Evolutionary conservation across 1,140 invertebrate genomes (phyloP).

Genomic region (Atta texana): DNA sequence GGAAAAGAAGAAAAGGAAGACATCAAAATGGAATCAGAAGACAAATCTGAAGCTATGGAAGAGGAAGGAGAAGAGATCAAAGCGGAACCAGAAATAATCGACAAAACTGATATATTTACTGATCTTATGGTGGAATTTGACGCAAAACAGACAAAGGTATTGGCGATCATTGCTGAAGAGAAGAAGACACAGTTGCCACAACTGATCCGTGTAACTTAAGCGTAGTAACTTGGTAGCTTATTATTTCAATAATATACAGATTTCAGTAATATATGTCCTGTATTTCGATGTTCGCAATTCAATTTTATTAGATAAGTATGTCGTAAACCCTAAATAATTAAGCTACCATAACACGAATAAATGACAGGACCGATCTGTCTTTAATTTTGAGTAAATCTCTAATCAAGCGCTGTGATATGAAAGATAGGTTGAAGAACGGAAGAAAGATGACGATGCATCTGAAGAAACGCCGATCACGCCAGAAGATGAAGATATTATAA

Average conservation of each 20-base stretch:
- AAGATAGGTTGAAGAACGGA: slow-evolving; percentile 28
- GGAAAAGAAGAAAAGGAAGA: slow-evolving; percentile 42
- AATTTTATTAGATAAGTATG: not conserved
- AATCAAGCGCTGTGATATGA: not conserved
- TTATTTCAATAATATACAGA: not conserved
- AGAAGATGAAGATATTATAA: slow-evolving; percentile 55
- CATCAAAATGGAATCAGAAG: slow-evolving; percentile 27
- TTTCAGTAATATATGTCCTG: too few species aligned
- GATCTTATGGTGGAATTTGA: slow-evolving; percentile 13
- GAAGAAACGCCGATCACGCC: slow-evolving; percentile 70
- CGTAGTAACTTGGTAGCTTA: slow-evolving; percentile 38
- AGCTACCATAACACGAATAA: not conserved
- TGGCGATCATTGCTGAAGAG: slow-evolving; percentile 1
- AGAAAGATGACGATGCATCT: slow-evolving; percentile 50
- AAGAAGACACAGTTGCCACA: slow-evolving; percentile 43
- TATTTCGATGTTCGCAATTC: not conserved
- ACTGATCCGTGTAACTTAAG: slow-evolving; percentile 70
- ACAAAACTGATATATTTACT: slow-evolving; percentile 36
- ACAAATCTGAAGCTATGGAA: slow-evolving; percentile 16
- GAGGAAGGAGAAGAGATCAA: slow-evolving; percentile 17
- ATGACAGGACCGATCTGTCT: not conserved
- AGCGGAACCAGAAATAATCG: not conserved
- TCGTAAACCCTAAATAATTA: slow-evolving; percentile 2
- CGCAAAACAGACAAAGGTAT: slow-evolving; percentile 12
- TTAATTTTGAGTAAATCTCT: not conserved